Evolutionary conservation across 1,140 invertebrate genomes (phyloP), one percentile per base, ranked within the genome.

Genomic region (Protaetia brevitarsis): DNA sequence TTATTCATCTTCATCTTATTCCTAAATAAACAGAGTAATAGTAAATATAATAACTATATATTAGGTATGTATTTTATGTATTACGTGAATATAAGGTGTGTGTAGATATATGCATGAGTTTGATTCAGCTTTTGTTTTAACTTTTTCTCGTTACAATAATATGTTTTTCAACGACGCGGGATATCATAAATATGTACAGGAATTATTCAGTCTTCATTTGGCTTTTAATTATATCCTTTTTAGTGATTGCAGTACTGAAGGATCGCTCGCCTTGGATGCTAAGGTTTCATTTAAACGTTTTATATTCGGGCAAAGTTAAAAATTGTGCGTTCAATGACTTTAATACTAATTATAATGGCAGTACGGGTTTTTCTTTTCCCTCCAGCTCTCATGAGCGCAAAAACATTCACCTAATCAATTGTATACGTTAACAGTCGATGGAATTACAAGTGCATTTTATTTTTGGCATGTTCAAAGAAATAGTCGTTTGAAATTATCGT

Each of bases 181-280:
- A n/a, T n/a, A 23, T 51, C 26, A 51, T 19, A 51, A 51, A 51
- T 51, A 51, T 51, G 19, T 51, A 51, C 41, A 51, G 13, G 41
- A 51, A n/a, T n/a, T n/a, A 51, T 51, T 51, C 41, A 51, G 41
- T 51, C 41, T 51, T 51, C 41, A 51, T 51, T 51, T 51, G 21
- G 19, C 19, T 23, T 51, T 51, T 51, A 51, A 51, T 23, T 51
- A 51, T 13, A 19, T 51, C 41, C 26, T 51, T 23, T 51, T 51
- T 51, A 51, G 19, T 51, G 41, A 51, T 51, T 51, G 41, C 41
- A 19, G 16, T 51, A 51, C 26, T 51, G 2, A 23, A 51, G 41
- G 41, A 51, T 6, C 19, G 41, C 16, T 8, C 41, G 26, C 3
- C 41, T 51, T 23, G 6, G 3, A 21, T 5, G 21, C 2, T 11